A percentile compares a stretch with the other conserved stretches of the same genome.
phyloP scores from a whole-genome alignment of 2,888 invertebrate genomes.

The Bruchidius siliquastri region DNA sequence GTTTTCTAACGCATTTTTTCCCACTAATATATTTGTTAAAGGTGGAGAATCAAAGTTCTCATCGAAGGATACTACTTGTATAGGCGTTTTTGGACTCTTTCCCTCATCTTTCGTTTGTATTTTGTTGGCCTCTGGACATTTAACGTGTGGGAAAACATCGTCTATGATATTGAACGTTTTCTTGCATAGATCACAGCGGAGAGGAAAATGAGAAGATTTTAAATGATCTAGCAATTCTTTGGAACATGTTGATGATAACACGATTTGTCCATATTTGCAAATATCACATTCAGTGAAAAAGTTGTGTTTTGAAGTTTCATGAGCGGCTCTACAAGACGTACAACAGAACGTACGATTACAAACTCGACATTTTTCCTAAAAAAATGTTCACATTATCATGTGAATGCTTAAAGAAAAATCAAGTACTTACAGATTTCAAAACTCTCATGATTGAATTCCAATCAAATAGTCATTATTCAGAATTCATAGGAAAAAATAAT shows the following conservation, averaged over 20 bases:
- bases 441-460: not conserved
- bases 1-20: constrained; percentile 7
- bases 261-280: constrained; percentile 34
- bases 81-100: constrained; percentile 22
- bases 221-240: constrained; percentile 31
- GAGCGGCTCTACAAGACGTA: constrained; percentile 34
- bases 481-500: too few relatives aligned
- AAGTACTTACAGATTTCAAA: not conserved
- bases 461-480: too few relatives aligned
- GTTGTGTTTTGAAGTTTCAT: constrained; percentile 33
- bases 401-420: not conserved
- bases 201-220: constrained; percentile 32
- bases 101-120: constrained; percentile 11
- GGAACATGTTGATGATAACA: constrained; percentile 20
- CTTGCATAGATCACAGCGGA: constrained; percentile 37
- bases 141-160: constrained; percentile 29
- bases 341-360: constrained; percentile 39
- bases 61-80: constrained; percentile 4
- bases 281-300: constrained; percentile 36
- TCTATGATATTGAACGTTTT: constrained; percentile 27
- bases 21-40: not conserved
- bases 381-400: constrained; percentile 8
- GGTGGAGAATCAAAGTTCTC: constrained; percentile 22
- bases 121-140: constrained; percentile 24
- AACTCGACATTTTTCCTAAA: constrained; percentile 37